A percentile compares a stretch with the other conserved stretches of the same genome.
phyloP scores from a whole-genome alignment of 1,140 invertebrate species.

The Temnothorax nylanderi region DNA sequence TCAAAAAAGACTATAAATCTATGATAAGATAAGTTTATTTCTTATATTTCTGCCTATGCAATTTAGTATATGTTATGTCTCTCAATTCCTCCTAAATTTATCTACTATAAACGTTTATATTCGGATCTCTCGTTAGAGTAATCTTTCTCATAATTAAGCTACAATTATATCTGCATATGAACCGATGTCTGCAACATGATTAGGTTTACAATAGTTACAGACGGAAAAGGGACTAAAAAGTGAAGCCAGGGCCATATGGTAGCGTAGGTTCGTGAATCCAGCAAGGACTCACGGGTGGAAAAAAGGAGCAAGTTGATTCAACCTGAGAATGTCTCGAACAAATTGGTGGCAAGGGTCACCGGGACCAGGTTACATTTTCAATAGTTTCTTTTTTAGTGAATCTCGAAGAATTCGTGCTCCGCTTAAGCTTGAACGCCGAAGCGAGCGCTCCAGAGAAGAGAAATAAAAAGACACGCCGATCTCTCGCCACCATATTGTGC shows the following conservation, averaged over 20 bases:
- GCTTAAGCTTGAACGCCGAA: background rate
- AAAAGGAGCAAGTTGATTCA: conserved; percentile 63
- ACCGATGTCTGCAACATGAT: background rate
- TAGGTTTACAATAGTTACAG: conserved; percentile 1
- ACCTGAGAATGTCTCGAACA: conserved; percentile 76
- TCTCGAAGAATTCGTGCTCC: conserved; percentile 56
- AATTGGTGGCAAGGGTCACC: conserved; percentile 81
- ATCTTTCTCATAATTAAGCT: conserved; percentile 11
- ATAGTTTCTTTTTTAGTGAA: conserved; percentile 62
- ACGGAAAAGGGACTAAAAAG: conserved; percentile 2
- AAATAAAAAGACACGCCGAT: conserved; percentile 9
- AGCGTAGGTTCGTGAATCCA: conserved; percentile 4
- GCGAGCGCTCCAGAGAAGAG: background rate
- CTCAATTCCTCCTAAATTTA: background rate
- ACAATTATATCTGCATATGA: too few species aligned
- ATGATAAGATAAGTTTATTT: background rate
- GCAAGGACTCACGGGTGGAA: background rate
- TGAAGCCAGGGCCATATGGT: background rate
- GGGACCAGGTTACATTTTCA: conserved; percentile 72
- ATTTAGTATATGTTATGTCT: background rate
- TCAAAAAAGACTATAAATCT: background rate
- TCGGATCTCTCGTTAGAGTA: background rate
- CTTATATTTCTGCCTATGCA: background rate
- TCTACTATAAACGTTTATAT: background rate
- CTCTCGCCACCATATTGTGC: conserved; percentile 11